Conservation (phyloP, 2,113 vertebrate genomes). For the Cinclus mexicanus region DNA sequence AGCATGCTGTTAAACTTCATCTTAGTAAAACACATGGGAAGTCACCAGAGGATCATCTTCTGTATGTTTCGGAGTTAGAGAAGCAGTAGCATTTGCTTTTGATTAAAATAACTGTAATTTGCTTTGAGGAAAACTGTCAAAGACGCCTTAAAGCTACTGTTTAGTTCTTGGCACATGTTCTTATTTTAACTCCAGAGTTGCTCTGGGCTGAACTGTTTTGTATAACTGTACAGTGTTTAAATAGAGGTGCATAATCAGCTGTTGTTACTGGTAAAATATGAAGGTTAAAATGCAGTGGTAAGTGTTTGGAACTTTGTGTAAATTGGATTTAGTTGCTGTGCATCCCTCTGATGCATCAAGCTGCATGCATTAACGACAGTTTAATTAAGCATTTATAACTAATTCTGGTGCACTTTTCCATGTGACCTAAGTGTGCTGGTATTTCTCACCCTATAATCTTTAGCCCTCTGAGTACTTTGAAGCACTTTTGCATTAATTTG, state of each 20-base stretch:
- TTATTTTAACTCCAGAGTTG: conserved; percentile 82
- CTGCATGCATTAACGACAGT: conserved; percentile 98
- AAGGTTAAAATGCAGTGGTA: conserved; percentile 92
- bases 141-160: conserved; percentile 91
- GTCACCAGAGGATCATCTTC: conserved; percentile 97
- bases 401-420: conserved; percentile 90
- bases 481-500: conserved; percentile 90
- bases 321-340: conserved; percentile 89
- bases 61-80: conserved; percentile 94
- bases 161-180: conserved; percentile 91
- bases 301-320: conserved; percentile 96
- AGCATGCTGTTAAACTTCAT: conserved; percentile 98
- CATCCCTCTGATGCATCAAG: conserved; percentile 87
- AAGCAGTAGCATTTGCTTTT: conserved; percentile 90
- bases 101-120: conserved; percentile 66
- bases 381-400: conserved; percentile 92
- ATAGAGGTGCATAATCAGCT: conserved; percentile 85
- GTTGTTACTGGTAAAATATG: conserved; percentile 89
- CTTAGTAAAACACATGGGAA: conserved; percentile 99
- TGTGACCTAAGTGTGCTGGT: conserved; percentile 83
- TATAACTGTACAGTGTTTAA: conserved; percentile 88
- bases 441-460: conserved; percentile 88
- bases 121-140: conserved; percentile 85
- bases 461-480: conserved; percentile 98
- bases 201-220: conserved; percentile 83